These are phyloP conservation scores for Tenualosa ilisha DNA, from an alignment of 2,797 vertebrate genomes.

Conservation along the genomic window DNA sequence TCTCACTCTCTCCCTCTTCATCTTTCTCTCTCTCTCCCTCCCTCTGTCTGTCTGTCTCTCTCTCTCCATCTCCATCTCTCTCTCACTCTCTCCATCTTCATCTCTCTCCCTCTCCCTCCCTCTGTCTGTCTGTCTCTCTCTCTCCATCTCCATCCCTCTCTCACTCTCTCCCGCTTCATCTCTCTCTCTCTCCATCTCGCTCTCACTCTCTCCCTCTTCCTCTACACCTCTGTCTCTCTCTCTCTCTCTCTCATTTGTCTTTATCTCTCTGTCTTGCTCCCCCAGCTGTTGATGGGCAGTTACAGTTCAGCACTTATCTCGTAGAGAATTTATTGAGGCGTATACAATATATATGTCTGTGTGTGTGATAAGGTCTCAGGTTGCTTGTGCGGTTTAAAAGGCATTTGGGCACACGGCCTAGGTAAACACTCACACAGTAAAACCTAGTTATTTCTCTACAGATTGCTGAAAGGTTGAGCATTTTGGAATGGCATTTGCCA, in stretches of 20 bases:
- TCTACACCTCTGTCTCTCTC: too few species aligned
- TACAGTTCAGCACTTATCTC: conserved; percentile 16
- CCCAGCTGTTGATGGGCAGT: neutral
- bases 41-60: too few species aligned
- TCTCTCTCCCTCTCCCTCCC: too few species aligned
- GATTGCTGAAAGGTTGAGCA: conserved; percentile 6
- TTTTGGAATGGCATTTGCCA: neutral
- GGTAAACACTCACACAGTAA: conserved; percentile 6
- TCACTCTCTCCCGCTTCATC: neutral
- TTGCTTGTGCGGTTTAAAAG: neutral
- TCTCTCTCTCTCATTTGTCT: too few species aligned
- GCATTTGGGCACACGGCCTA: neutral
- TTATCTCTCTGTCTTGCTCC: neutral
- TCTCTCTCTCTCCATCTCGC: neutral
- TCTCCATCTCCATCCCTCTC: too few species aligned
- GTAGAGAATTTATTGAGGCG: conserved; percentile 4
- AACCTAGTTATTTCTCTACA: neutral
- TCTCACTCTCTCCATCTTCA: too few species aligned
- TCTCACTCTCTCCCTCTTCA: too few species aligned
- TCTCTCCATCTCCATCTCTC: too few species aligned
- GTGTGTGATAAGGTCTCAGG: conserved; percentile 1
- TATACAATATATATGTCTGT: neutral
- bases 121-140: too few species aligned
- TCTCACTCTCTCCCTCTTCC: too few species aligned
- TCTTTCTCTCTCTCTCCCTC: too few species aligned